These are phyloP conservation scores for Rhinolophus sinicus DNA, from an alignment of 2,113 vertebrate genomes.

Conservation along the genomic window DNA sequence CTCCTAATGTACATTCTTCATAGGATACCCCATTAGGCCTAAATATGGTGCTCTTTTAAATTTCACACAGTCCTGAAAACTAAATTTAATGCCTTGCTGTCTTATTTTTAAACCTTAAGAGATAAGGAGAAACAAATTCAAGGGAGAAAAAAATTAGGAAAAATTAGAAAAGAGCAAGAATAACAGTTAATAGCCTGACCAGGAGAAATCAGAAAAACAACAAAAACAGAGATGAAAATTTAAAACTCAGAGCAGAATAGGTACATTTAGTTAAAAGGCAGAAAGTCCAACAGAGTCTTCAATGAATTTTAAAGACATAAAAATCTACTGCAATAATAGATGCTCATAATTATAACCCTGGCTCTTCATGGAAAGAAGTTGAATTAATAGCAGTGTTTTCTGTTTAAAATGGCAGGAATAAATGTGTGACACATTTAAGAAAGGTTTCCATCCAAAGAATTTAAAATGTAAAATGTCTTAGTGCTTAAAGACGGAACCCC, in stretches of 20 bases:
- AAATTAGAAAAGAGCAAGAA: not conserved
- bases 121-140: not conserved
- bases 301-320: not conserved
- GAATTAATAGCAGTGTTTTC: not conserved
- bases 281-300: not conserved
- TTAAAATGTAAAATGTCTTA: slow-evolving; percentile 51
- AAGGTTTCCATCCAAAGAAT: slow-evolving; percentile 22
- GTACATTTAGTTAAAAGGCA: not conserved
- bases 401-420: slow-evolving; percentile 37
- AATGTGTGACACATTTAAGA: not conserved
- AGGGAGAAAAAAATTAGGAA: not conserved
- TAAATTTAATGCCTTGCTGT: not conserved
- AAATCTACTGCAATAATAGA: not conserved
- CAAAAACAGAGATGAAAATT: not conserved
- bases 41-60: slow-evolving; percentile 9
- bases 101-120: not conserved
- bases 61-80: not conserved
- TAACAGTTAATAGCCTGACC: not conserved
- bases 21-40: not conserved
- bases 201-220: not conserved
- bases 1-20: slow-evolving; percentile 28
- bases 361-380: not conserved
- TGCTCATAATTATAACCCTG: slow-evolving; percentile 26
- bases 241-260: not conserved
- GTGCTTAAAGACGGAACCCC: slow-evolving; percentile 3